Percentiles rank a stretch among this genome's conserved stretches.
phyloP scores from a whole-genome alignment of 2,797 vertebrate species.

The Neopelma chrysocephalum region DNA sequence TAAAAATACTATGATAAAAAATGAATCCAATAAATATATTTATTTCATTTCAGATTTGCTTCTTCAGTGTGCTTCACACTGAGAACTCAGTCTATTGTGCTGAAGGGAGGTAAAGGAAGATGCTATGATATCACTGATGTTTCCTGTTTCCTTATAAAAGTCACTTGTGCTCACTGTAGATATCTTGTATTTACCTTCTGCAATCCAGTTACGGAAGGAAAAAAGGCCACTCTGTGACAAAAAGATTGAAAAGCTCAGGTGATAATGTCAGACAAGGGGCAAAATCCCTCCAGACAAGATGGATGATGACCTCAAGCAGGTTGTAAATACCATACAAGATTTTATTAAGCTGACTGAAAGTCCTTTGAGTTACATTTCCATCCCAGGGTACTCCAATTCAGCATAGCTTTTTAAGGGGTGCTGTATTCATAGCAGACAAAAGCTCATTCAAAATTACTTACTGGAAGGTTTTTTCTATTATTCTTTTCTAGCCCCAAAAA shows the following conservation, averaged over 20 bases:
- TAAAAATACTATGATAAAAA: background rate
- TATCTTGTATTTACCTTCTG: background rate
- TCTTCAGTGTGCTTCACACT: background rate
- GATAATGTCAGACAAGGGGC: background rate
- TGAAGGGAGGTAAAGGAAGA: background rate
- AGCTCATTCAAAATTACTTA: background rate
- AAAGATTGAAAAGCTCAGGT: background rate
- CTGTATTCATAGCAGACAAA: background rate
- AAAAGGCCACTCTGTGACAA: background rate
- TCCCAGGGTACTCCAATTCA: background rate
- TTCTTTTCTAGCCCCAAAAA: background rate
- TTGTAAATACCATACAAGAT: background rate
- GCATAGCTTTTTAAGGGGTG: background rate
- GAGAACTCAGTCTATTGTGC: background rate
- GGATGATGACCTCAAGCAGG: background rate
- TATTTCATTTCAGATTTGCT: background rate
- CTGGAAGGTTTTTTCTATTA: background rate
- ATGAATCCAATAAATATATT: background rate
- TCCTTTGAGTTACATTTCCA: background rate
- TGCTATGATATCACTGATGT: background rate
- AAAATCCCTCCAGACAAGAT: background rate
- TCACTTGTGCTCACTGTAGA: background rate
- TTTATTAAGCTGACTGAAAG: background rate
- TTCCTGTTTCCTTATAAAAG: background rate
- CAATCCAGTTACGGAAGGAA: background rate